These are phyloP conservation scores for Drosophila nebulosa DNA, from an alignment of 1,140 invertebrate genomes.

Conservation along the genomic window DNA sequence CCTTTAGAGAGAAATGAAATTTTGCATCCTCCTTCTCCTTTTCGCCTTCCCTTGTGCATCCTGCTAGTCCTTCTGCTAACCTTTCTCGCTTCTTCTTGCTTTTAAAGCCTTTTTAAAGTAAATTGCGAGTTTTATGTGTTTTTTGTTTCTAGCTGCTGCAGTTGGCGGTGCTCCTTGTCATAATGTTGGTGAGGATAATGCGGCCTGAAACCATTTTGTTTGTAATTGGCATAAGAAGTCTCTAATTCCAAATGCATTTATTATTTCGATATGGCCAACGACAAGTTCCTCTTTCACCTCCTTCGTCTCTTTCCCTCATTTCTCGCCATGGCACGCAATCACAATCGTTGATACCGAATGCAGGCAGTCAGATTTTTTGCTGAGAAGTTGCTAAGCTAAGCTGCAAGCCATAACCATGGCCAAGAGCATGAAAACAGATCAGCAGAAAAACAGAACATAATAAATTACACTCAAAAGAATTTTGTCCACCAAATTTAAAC, in stretches of 20 bases:
- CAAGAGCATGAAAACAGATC: slow-evolving; percentile 40
- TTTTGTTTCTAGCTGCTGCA: background rate
- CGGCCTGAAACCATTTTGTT: slow-evolving; percentile 76
- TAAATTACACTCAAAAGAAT: background rate
- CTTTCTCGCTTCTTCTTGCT: background rate
- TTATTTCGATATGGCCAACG: slow-evolving; percentile 74
- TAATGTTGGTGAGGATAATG: slow-evolving; percentile 74
- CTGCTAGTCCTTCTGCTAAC: too few relatives aligned
- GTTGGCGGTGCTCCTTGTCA: slow-evolving; percentile 58
- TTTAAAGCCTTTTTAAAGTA: slow-evolving; percentile 23
- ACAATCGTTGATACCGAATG: background rate
- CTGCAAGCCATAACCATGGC: slow-evolving; percentile 55
- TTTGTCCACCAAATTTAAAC: background rate
- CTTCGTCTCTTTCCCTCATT: background rate
- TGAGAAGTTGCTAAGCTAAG: slow-evolving; percentile 20
- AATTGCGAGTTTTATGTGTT: slow-evolving; percentile 6
- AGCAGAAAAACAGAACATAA: background rate
- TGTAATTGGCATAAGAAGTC: slow-evolving; percentile 77
- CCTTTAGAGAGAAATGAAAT: slow-evolving; percentile 27
- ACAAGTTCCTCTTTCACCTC: slow-evolving; percentile 25
- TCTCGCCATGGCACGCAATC: slow-evolving; percentile 35
- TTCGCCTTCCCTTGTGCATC: too few relatives aligned
- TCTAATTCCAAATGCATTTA: slow-evolving; percentile 77
- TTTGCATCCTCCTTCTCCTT: background rate
- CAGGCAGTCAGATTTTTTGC: background rate